Base-by-base conservation (phyloP, 2,888 invertebrate species). In the Philereme vetulata region DNA sequence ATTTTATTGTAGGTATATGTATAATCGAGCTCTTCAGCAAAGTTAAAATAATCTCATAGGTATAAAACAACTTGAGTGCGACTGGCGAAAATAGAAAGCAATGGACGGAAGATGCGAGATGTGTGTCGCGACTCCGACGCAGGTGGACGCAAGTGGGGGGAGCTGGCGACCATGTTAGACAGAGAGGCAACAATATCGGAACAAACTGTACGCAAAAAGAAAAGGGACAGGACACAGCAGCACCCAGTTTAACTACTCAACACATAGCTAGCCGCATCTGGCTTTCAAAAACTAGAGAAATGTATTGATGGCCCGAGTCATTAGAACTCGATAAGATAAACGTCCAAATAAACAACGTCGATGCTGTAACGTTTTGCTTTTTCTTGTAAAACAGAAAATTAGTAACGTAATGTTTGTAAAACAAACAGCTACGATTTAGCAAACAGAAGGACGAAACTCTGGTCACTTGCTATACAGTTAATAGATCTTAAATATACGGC, bases 81-180 rank as follows among this genome's bases (percentile, higher is more conserved):
- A 83, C 80, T 82, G 77, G 88, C 88, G 81, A 90, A 90, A 91
- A 90, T 91, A 92, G 91, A 92, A 92, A 92, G 92, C 90, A 90
- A 77, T 82, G 85, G 81, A 81, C 85, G 84, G 85, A 86, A 87
- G 85, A 82, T 68, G 70, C 72, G 74, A 82, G 82, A 89, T 90
- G 88, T 91, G 86, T 91, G 91, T 85, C 89, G 86, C 83, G 81
- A 76, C 80, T 77, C 75, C 64, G 76, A 74, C 84, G 77, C 90
- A 90, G 89, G 90, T 89, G 88, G 79, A 83, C 80, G 69, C 75
- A 65, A 77, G 76, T 76, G 81, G 81, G 66, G 72, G 68, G 76
- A 67, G 79, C 73, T 77, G 80, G 81, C 76, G 75, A 67, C 67
- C 71, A 73, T 70, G 79, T 71, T 76, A 66, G 79, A 87, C 72